Base-by-base conservation (phyloP, 2,888 invertebrate species). In the Phanerotoma sp. region DNA sequence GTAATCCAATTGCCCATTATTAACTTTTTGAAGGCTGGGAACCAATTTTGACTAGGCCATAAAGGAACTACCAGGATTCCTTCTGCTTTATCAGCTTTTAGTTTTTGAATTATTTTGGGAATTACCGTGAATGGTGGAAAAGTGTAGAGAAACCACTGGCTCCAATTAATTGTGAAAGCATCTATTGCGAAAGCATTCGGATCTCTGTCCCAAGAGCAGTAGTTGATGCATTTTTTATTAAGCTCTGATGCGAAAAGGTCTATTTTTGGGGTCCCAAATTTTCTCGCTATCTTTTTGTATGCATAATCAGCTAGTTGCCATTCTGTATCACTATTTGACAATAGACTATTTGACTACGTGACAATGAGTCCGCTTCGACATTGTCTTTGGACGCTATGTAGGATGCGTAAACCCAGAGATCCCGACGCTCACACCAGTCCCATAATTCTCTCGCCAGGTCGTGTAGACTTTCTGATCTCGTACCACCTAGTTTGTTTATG, bases 11-110 rank as follows among this genome's bases (percentile, higher is more conserved):
- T 5, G n/a, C 40, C 30, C 30, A 40, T 25, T 40, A 25, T 15
- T 9, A 50, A 28, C 11, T 9, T 33, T 21, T 28, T 7, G 16
- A 65, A 59, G 35, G 56, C 21, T 7, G 67, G 68, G 35, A 50
- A 68, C 68, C 66, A 68, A 1, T 61, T 55, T 42, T 66, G 65
- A 4, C 51, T 55, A 22, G 58, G 57, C 66, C 59, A 69, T 18
- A 37, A 35, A 18, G 62, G 69, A 7, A 65, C 62, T 10, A 71
- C 66, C 11, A 70, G 40, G 38, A 68, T 65, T 5, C 65, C 68
- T 21, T 52, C 51, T 6, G 68, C 65, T 44, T 56, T 62, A 20
- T 69, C 66, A 35, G 21, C 41, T 9, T 41, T 47, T 9, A 57
- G 41, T 41, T 61, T 56, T 20, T 30, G 35, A 6, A 61, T 40